Evolutionary conservation across 2,888 invertebrate species (phyloP), one percentile per base, ranked within the genome.

Genomic region (Lasiommata megera): DNA sequence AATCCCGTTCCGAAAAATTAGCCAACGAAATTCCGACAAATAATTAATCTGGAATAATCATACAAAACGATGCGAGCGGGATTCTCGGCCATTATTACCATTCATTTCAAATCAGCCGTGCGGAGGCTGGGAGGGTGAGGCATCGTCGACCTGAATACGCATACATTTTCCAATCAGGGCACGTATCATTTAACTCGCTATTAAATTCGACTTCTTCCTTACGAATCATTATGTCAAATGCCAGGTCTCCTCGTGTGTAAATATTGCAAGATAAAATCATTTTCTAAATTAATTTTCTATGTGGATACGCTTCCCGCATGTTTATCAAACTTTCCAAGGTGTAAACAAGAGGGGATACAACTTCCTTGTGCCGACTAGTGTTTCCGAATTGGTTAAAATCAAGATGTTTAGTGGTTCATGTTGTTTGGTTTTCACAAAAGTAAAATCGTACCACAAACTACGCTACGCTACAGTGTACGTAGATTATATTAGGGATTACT

Each of bases 41-140:
- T 89, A 90, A 90, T 89, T 89, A 90, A 89, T 90, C 88, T 85
- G 86, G 88, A 89, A 89, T 90, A 89, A 90, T 90, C 88, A 90
- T 89, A 89, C 88, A 84, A 89, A 89, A 90, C 88, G 89, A 87
- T 83, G 84, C 82, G 85, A 84, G 82, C 80, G 85, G 88, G 86
- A 86, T 86, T 82, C 81, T 77, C 79, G 77, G 82, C 79, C 87
- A 88, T 89, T 89, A 90, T 90, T 89, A 83, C 87, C 88, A 90
- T 89, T 90, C 90, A 89, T 89, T 90, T 88, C 83, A 88, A 89
- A 88, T 86, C 88, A 88, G 83, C 84, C 90, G 85, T 84, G 81
- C 82, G 81, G 80, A 80, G 83, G 78, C 71, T 66, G 79, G 78
- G 79, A 75, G 77, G 79, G 75, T 67, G 63, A 72, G 73, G 77